Conservation (phyloP, 2,113 vertebrate genomes). For the Antechinus stuartii region DNA sequence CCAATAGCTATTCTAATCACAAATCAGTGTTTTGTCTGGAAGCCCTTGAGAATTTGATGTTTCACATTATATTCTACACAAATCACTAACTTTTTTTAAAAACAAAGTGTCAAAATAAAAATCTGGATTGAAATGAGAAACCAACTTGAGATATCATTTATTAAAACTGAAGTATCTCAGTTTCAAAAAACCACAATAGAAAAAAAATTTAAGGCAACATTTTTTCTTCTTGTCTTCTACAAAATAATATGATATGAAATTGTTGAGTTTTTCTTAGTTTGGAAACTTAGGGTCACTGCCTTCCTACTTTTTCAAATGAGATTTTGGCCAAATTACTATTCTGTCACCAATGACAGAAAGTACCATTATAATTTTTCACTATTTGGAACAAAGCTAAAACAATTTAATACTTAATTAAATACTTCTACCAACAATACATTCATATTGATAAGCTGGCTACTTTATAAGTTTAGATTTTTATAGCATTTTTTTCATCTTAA, state of each 20-base stretch:
- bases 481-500: slow-evolving; percentile 72
- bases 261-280: slow-evolving; percentile 76
- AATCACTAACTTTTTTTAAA: not conserved
- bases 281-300: slow-evolving; percentile 71
- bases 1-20: not conserved
- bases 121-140: slow-evolving; percentile 2
- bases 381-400: slow-evolving; percentile 14
- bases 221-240: slow-evolving; percentile 11
- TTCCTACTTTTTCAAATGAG: slow-evolving; percentile 74
- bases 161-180: not conserved
- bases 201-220: not conserved
- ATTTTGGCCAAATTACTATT: slow-evolving; percentile 60
- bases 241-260: slow-evolving; percentile 69
- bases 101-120: slow-evolving; percentile 32
- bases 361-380: slow-evolving; percentile 52
- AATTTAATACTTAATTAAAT: not conserved
- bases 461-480: slow-evolving; percentile 73
- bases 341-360: slow-evolving; percentile 51
- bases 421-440: slow-evolving; percentile 13
- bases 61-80: not conserved
- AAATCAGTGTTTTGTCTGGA: not conserved
- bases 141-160: not conserved
- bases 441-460: slow-evolving; percentile 65
- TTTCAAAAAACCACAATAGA: slow-evolving; percentile 48
- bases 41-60: not conserved